Conservation (phyloP, 35 echinoderm and acorn worm genomes). For the Lytechinus variegatus region DNA sequence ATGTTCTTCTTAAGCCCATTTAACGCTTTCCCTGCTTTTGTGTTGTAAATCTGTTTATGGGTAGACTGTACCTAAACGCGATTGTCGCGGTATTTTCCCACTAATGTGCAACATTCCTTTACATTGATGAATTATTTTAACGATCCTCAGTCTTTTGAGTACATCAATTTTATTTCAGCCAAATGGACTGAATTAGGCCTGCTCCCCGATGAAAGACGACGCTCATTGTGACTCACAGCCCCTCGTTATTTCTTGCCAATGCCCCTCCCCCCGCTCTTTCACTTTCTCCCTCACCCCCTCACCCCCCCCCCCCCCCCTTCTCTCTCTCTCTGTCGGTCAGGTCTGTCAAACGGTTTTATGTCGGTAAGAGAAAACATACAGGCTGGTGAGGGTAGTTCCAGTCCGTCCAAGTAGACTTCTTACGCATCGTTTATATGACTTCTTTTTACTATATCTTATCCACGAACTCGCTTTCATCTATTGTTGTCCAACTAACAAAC, state of each 20-base stretch:
- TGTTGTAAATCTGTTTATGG: neutral
- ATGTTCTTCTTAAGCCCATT: neutral
- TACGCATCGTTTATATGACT: too few relatives aligned
- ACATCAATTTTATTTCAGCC: neutral
- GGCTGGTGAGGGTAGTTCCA: too few relatives aligned
- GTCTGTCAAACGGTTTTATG: too few relatives aligned
- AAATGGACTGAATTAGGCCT: neutral
- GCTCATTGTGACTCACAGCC: too few relatives aligned
- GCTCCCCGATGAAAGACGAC: neutral
- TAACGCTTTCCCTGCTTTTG: neutral
- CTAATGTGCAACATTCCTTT: neutral
- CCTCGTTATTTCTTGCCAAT: too few relatives aligned
- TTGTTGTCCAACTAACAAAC: too few relatives aligned
- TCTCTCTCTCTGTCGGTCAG: neutral
- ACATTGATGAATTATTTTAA: slow-evolving; percentile 11
- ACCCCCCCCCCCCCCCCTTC: neutral
- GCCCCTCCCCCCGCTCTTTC: too few relatives aligned
- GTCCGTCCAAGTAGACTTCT: too few relatives aligned
- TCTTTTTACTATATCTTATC: too few relatives aligned
- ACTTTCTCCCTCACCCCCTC: neutral
- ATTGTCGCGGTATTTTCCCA: neutral
- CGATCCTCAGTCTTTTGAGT: neutral
- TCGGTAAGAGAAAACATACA: too few relatives aligned
- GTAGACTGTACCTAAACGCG: neutral
- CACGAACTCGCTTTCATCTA: too few relatives aligned